phyloP scores from a whole-genome alignment of 2,888 invertebrate species.

The Rosalia funebris region DNA sequence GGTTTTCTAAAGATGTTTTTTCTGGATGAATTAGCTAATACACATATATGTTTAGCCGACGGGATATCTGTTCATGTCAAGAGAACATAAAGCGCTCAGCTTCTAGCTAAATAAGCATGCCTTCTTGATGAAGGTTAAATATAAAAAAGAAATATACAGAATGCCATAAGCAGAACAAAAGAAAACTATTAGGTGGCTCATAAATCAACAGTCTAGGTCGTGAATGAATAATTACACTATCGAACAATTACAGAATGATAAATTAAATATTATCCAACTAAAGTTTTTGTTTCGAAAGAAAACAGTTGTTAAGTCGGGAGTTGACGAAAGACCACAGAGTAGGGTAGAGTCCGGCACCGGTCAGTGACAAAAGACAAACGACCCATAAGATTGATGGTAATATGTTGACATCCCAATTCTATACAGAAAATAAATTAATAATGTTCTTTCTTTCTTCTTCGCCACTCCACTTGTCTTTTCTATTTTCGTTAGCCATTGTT shows the following conservation, averaged over 20 bases:
- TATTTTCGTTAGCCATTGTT: conserved; percentile 29
- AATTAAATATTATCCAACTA: conserved; percentile 42
- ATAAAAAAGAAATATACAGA: neutral
- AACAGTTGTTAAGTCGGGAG: conserved; percentile 33
- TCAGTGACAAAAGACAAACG: conserved; percentile 61
- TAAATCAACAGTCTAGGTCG: conserved; percentile 13
- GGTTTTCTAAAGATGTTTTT: too few species aligned
- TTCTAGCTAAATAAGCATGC: too few species aligned
- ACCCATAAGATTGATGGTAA: conserved; percentile 62
- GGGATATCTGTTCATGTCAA: too few species aligned
- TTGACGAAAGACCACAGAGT: conserved; percentile 40
- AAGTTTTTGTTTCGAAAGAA: conserved; percentile 41
- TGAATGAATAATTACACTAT: conserved; percentile 26
- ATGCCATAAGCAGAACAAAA: neutral
- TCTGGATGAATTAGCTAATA: too few species aligned
- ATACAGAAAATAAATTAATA: conserved; percentile 61
- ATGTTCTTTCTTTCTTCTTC: conserved; percentile 50
- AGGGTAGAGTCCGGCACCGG: conserved; percentile 40
- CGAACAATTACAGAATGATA: conserved; percentile 38
- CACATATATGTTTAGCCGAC: too few species aligned
- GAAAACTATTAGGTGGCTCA: conserved; percentile 9
- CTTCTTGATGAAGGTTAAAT: neutral
- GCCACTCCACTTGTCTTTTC: conserved; percentile 32
- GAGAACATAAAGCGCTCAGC: too few species aligned
- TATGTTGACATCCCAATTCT: conserved; percentile 59